phyloP scores from a whole-genome alignment of 2,888 invertebrate genomes.

The Drosophila mimetica region DNA sequence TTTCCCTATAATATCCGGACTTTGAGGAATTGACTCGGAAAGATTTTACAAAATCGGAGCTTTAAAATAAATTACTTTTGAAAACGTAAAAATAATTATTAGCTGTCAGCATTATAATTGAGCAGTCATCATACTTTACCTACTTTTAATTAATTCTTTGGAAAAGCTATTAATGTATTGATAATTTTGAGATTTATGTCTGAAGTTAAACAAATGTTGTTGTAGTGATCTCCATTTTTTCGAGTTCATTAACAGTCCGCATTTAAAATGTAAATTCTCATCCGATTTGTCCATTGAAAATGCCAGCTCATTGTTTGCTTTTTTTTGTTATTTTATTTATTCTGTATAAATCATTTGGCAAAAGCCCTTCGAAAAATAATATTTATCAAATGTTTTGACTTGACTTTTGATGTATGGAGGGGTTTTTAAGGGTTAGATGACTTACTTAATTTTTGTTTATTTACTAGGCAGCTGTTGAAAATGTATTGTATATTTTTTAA shows the following conservation, averaged over 20 bases:
- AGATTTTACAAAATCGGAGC: not conserved
- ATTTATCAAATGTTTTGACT: too few species aligned
- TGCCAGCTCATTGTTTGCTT: not conserved
- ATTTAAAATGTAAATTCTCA: not conserved
- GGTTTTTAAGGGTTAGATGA: too few species aligned
- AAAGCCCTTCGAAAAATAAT: too few species aligned
- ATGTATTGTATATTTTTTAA: too few species aligned
- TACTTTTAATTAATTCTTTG: not conserved
- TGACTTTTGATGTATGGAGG: too few species aligned
- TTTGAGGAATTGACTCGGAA: not conserved
- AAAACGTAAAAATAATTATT: not conserved
- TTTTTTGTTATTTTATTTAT: not conserved
- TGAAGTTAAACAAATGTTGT: not conserved
- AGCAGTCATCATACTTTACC: not conserved
- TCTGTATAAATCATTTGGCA: not conserved
- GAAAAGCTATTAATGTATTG: not conserved
- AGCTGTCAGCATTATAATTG: not conserved
- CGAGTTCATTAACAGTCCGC: not conserved
- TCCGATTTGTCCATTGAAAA: not conserved
- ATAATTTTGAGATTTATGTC: not conserved
- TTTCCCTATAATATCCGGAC: not conserved
- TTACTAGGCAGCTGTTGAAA: too few species aligned
- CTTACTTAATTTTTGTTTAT: too few species aligned
- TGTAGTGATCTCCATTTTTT: not conserved
- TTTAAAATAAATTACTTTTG: too few species aligned